These are phyloP conservation scores for Odontothrips loti DNA, from an alignment of 2,888 invertebrate species.

Conservation along the genomic window DNA sequence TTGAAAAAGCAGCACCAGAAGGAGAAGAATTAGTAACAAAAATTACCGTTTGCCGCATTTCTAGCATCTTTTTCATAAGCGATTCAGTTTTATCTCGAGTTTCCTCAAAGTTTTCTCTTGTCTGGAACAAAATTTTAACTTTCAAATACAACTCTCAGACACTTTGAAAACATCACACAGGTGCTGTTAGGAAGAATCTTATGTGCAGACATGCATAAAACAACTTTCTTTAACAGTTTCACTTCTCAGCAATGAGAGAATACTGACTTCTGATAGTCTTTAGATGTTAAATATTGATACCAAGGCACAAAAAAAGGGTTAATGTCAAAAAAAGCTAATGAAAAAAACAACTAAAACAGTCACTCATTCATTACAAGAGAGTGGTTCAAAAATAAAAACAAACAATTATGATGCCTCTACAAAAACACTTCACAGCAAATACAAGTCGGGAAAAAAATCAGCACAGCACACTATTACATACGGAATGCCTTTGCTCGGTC, in stretches of 20 bases:
- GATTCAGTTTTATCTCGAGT: constrained; percentile 86
- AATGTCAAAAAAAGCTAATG: not conserved
- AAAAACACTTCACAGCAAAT: not conserved
- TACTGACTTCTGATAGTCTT: no score
- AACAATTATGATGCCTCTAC: not conserved
- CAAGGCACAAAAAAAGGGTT: constrained; percentile 33
- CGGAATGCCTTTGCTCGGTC: not conserved
- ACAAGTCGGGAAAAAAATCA: not conserved
- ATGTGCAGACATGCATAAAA: not conserved
- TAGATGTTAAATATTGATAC: constrained; percentile 29
- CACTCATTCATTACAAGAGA: not conserved
- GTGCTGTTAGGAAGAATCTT: not conserved
- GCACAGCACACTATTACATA: constrained; percentile 9
- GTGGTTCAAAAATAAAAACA: not conserved
- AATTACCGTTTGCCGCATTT: constrained; percentile 80
- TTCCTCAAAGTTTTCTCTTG: constrained; percentile 86
- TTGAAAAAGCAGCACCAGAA: not conserved
- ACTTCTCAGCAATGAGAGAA: not conserved
- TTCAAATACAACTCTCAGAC: constrained; percentile 42
- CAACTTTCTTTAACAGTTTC: constrained; percentile 32
- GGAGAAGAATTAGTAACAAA: not conserved
- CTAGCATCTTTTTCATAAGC: constrained; percentile 96
- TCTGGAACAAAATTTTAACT: constrained; percentile 54
- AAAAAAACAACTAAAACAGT: constrained; percentile 10
- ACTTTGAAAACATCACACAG: constrained; percentile 35